Conservation (phyloP, 2,113 vertebrate genomes). For the Rhinichthys klamathensis region DNA sequence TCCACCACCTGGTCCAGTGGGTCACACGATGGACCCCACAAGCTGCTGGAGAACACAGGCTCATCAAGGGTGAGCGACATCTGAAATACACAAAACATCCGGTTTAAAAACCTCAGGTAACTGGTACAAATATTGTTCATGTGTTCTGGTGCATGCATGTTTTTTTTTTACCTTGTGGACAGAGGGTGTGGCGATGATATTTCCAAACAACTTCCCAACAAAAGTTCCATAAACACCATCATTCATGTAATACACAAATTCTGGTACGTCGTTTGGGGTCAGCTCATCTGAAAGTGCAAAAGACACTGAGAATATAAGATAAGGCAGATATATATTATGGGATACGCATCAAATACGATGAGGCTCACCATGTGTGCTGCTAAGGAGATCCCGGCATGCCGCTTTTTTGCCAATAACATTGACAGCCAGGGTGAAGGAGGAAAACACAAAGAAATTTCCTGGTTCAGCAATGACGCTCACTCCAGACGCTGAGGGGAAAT, state of each 20-base stretch:
- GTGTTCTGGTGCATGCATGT: not conserved
- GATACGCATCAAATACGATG: not conserved
- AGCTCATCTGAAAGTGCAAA: slow-evolving; percentile 75
- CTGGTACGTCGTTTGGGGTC: slow-evolving; percentile 78
- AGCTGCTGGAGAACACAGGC: slow-evolving; percentile 89
- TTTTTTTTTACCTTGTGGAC: slow-evolving; percentile 88
- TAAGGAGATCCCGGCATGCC: slow-evolving; percentile 78
- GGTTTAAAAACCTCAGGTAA: not conserved
- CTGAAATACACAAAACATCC: slow-evolving; percentile 55
- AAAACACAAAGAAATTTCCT: slow-evolving; percentile 90
- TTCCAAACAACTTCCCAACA: slow-evolving; percentile 86
- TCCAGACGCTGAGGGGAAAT: slow-evolving; percentile 90
- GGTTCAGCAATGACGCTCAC: slow-evolving; percentile 91
- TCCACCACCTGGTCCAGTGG: slow-evolving; percentile 94
- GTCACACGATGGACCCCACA: slow-evolving; percentile 95
- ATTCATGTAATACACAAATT: slow-evolving; percentile 94
- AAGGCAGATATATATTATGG: slow-evolving; percentile 34
- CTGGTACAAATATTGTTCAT: not conserved
- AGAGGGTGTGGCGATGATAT: slow-evolving; percentile 70
- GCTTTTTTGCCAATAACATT: slow-evolving; percentile 91
- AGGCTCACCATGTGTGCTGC: slow-evolving; percentile 79
- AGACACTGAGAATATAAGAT: slow-evolving; percentile 36
- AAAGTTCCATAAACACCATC: slow-evolving; percentile 98
- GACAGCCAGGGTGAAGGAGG: slow-evolving; percentile 92
- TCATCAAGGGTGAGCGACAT: slow-evolving; percentile 73